Evolutionary conservation across 2,888 invertebrate genomes (phyloP), one percentile per base, ranked within the genome.

Genomic region (Netelia melanura): DNA sequence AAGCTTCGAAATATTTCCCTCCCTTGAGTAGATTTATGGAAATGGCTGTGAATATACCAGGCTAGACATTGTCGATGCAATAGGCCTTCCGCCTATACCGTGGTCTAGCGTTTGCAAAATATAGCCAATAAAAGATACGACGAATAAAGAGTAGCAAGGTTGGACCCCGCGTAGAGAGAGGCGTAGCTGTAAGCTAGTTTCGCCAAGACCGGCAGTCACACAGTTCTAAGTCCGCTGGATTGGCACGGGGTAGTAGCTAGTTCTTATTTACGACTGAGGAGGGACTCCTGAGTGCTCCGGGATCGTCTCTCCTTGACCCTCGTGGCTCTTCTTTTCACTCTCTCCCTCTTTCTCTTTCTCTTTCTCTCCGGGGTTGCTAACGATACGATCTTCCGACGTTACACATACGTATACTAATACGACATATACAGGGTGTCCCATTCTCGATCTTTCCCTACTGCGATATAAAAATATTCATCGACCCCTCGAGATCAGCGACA

Each of bases 261-360:
- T 89, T 88, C 91, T 92, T 93, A 93, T 93, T 93, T 93, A 93
- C 90, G 91, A 90, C 89, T 90, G 56, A 56, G 56, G 80, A 89
- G 90, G 91, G 89, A 89, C 89, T 89, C 87, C 62, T 89, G 89
- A 90, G 90, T 91, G 88, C 88, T 92, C 91, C 91, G 90, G 90
- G 91, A 90, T 90, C 90, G 89, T 86, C 84, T 87, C 89, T 91
- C 91, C 91, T 91, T 91, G 92, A 92, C 91, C 92, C 91, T 83
- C 68, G 78, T 72, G 83, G 81, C 83, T 85, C 81, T 75, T 81
- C 84, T 86, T 85, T 21, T 43, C 80, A 68, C 75, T 85, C 76
- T 85, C 81, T 86, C 76, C 84, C 83, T 65, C 76, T 86, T 84
- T 81, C 81, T 86, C 76, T 86, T 84, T 81, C 81, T 86, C 81